These are phyloP conservation scores for Arge pagana DNA, from an alignment of 2,888 invertebrate genomes.

Conservation along the genomic window DNA sequence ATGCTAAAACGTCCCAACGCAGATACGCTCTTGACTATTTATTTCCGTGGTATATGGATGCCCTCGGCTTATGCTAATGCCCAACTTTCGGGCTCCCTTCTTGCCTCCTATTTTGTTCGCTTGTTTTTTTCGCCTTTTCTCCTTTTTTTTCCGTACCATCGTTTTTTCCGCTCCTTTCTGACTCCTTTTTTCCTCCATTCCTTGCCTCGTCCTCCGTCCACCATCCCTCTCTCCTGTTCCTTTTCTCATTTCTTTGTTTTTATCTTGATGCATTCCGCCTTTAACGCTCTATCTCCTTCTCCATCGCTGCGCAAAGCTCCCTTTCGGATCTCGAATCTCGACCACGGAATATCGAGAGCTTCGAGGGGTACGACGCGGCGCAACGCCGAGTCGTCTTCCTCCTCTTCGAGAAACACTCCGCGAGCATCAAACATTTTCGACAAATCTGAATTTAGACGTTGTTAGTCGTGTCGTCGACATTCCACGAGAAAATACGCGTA, in stretches of 20 bases:
- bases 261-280: conserved; percentile 24
- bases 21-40: conserved; percentile 50
- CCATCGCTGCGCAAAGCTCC: conserved; percentile 27
- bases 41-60: conserved; percentile 53
- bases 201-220: conserved; percentile 20
- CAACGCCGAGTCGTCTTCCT: too few species aligned
- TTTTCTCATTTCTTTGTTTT: conserved; percentile 19
- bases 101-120: too few species aligned
- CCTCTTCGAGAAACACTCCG: too few species aligned
- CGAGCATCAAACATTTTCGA: too few species aligned
- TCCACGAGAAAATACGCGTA: too few species aligned
- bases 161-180: conserved; percentile 31
- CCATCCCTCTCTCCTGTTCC: conserved; percentile 7
- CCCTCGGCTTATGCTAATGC: conserved; percentile 49
- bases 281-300: conserved; percentile 26
- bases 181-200: conserved; percentile 28
- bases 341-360: too few species aligned
- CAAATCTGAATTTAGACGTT: too few species aligned
- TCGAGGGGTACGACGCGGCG: too few species aligned
- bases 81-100: conserved; percentile 33
- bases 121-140: conserved; percentile 25
- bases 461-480: too few species aligned
- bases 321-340: too few species aligned
- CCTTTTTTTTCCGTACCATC: conserved; percentile 27
- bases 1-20: conserved; percentile 31